These are phyloP conservation scores for Palythoa grandis DNA, from an alignment of 92 coral and sea anemone species.

Conservation along the genomic window DNA sequence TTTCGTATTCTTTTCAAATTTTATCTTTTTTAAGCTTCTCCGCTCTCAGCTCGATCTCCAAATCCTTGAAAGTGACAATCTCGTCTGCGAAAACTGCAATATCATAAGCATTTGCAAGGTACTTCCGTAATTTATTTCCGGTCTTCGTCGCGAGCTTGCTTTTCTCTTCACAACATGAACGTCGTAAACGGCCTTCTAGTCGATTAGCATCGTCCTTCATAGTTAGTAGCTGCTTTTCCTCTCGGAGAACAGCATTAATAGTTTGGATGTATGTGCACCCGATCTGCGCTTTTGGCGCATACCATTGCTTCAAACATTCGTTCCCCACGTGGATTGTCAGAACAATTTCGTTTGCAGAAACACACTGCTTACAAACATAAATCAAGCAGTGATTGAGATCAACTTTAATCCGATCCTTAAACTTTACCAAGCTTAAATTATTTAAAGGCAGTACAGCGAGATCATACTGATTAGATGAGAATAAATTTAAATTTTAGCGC, in stretches of 20 bases:
- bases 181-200: slow-evolving; percentile 39
- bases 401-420: slow-evolving; percentile 36
- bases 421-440: slow-evolving; percentile 14
- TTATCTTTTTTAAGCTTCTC: slow-evolving; percentile 29
- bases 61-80: slow-evolving; percentile 39
- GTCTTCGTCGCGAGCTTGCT: slow-evolving; percentile 40
- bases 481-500: slow-evolving; percentile 33
- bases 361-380: slow-evolving; percentile 47
- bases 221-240: slow-evolving; percentile 31
- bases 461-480: slow-evolving; percentile 20
- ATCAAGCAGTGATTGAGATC: slow-evolving; percentile 37
- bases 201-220: slow-evolving; percentile 41
- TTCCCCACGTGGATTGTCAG: slow-evolving; percentile 40
- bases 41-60: slow-evolving; percentile 28
- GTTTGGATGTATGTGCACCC: slow-evolving; percentile 44
- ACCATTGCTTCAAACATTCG: slow-evolving; percentile 44
- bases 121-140: slow-evolving; percentile 38
- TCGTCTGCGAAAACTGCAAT: slow-evolving; percentile 44
- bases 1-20: slow-evolving; percentile 36
- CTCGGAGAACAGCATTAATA: slow-evolving; percentile 38
- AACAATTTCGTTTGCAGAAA: slow-evolving; percentile 40
- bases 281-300: slow-evolving; percentile 27
- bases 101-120: slow-evolving; percentile 24
- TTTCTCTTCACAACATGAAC: slow-evolving; percentile 39
- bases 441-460: slow-evolving; percentile 18